phyloP scores from a whole-genome alignment of 92 coral and sea anemone species.

The Galaxea fascicularis region DNA sequence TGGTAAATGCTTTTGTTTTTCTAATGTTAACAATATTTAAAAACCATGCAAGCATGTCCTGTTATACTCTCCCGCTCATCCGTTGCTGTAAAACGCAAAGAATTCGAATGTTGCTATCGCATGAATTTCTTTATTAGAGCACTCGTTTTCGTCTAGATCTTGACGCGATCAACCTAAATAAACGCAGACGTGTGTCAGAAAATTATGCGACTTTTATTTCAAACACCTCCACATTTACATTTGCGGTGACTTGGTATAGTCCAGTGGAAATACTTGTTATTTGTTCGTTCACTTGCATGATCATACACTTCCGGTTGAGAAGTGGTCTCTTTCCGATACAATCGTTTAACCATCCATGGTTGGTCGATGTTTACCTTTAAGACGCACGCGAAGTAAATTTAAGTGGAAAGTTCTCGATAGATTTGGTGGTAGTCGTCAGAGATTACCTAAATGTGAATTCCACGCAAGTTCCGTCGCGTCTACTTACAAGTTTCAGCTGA shows the following conservation, averaged over 20 bases:
- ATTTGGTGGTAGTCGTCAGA: neutral
- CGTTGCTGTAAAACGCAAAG: neutral
- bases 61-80: neutral
- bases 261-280: neutral
- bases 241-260: neutral
- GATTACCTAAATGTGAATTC: neutral
- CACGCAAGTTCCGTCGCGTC: neutral
- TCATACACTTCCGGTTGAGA: slow-evolving; percentile 42
- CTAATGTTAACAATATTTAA: neutral
- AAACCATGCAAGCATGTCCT: neutral
- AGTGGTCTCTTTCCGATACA: slow-evolving; percentile 33
- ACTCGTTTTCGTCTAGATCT: neutral
- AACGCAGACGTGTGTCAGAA: neutral
- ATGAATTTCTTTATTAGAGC: neutral
- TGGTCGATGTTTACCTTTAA: slow-evolving; percentile 27
- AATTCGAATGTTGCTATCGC: slow-evolving; percentile 14
- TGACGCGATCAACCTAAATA: neutral
- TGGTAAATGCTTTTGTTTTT: slow-evolving; percentile 18
- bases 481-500: neutral
- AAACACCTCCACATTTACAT: neutral
- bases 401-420: neutral
- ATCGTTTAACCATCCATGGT: slow-evolving; percentile 22
- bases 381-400: slow-evolving; percentile 36
- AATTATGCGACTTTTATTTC: neutral
- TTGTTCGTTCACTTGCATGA: slow-evolving; percentile 11